Percentiles rank a stretch among this genome's conserved stretches.
phyloP scores from a whole-genome alignment of 2,113 vertebrate genomes.

The Pholis gunnellus region DNA sequence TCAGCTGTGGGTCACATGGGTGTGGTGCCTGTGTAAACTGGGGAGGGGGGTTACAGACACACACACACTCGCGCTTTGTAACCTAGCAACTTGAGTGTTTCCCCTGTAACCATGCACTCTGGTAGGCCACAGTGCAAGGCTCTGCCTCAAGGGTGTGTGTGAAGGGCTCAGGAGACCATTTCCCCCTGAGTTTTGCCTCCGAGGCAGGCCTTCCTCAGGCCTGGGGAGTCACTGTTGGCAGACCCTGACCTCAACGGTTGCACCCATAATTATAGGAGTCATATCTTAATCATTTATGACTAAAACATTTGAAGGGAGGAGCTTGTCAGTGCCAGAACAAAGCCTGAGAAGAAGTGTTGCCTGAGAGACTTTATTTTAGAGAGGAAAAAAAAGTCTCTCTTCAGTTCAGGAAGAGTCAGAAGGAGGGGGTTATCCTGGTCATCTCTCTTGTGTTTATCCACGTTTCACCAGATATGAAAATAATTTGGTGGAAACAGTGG shows the following conservation, averaged over 20 bases:
- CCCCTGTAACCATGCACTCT: slow-evolving; percentile 52
- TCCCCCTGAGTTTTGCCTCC: slow-evolving; percentile 35
- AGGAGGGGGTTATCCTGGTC: slow-evolving; percentile 5
- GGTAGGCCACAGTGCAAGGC: slow-evolving; percentile 16
- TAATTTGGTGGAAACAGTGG: slow-evolving; percentile 38
- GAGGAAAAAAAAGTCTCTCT: background rate
- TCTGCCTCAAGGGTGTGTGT: slow-evolving; percentile 37
- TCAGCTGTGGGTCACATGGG: slow-evolving; percentile 59
- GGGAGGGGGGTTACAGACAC: background rate
- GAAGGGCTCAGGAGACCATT: rapidly evolving
- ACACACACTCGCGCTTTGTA: slow-evolving; percentile 23
- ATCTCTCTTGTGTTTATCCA: slow-evolving; percentile 1
- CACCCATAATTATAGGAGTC: background rate
- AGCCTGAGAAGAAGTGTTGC: background rate
- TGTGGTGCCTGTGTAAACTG: slow-evolving; percentile 45
- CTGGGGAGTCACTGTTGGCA: background rate
- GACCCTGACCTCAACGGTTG: background rate
- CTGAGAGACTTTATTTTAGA: background rate
- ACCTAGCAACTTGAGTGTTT: slow-evolving; percentile 71
- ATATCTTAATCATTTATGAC: background rate
- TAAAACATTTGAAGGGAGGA: background rate
- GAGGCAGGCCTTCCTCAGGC: slow-evolving; percentile 28
- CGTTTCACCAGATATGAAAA: slow-evolving; percentile 48
- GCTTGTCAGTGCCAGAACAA: background rate
- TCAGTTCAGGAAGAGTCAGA: background rate